Evolutionary conservation across 1,140 invertebrate genomes (phyloP).

Genomic region (Nymphalis io): DNA sequence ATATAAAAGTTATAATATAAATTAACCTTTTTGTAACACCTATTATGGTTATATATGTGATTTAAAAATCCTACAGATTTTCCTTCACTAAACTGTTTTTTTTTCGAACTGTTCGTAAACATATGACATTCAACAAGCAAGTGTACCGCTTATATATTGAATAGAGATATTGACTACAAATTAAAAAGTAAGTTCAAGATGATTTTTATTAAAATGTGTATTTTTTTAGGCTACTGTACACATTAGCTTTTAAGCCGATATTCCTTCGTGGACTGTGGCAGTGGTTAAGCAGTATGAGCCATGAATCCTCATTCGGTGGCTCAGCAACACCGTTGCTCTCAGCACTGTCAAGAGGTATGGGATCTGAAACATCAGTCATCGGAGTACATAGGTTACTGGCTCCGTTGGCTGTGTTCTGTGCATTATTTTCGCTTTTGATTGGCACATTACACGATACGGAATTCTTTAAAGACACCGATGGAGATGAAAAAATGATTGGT

Average conservation of each 20-base stretch:
- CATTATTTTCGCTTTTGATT: constrained; percentile 90
- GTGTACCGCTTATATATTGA: too few relatives aligned
- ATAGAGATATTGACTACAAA: background rate
- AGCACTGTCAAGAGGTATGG: constrained; percentile 86
- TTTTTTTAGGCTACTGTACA: constrained; percentile 88
- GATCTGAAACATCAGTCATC: constrained; percentile 80
- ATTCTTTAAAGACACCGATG: constrained; percentile 83
- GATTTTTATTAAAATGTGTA: background rate
- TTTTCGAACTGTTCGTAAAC: too few relatives aligned
- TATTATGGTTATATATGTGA: too few relatives aligned
- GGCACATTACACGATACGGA: constrained; percentile 94
- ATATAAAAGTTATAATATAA: too few relatives aligned
- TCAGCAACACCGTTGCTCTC: constrained; percentile 85
- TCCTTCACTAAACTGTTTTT: too few relatives aligned
- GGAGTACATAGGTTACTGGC: constrained; percentile 89
- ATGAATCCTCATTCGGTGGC: constrained; percentile 84
- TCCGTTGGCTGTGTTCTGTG: constrained; percentile 92
- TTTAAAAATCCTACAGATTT: too few relatives aligned
- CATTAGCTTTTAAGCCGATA: constrained; percentile 90
- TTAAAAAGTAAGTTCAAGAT: background rate
- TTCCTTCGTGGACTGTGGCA: constrained; percentile 92
- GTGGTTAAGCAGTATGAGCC: constrained; percentile 78
- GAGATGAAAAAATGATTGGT: constrained; percentile 61
- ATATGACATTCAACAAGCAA: too few relatives aligned
- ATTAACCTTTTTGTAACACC: too few relatives aligned